phyloP scores from a whole-genome alignment of 2,888 invertebrate species.

The Esperia sulphurella region DNA sequence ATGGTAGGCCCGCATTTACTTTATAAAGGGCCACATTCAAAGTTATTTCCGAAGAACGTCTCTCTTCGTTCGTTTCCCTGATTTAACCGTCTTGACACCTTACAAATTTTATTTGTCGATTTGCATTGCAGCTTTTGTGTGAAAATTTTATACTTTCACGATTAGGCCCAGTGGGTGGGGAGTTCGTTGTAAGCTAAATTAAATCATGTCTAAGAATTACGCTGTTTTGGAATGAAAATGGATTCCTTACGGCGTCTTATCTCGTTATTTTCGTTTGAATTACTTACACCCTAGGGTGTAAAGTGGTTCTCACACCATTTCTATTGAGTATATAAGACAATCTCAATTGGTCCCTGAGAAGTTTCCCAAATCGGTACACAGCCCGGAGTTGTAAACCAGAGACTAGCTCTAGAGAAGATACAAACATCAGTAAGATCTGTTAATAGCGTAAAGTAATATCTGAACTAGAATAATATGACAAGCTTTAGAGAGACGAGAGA shows the following conservation, averaged over 20 bases:
- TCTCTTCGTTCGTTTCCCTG: slow-evolving; percentile 49
- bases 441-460: no score
- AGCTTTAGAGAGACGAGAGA: slow-evolving; percentile 2
- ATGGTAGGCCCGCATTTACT: neutral
- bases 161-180: slow-evolving; percentile 37
- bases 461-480: no score
- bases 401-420: no score
- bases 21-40: neutral
- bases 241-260: slow-evolving; percentile 20
- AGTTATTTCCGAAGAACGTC: slow-evolving; percentile 52
- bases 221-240: slow-evolving; percentile 32
- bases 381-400: no score
- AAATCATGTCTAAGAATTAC: slow-evolving; percentile 47
- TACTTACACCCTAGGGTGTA: neutral
- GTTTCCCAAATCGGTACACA: no score
- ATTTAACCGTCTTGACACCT: slow-evolving; percentile 72
- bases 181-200: slow-evolving; percentile 52
- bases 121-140: slow-evolving; percentile 57
- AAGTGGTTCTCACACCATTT: no score
- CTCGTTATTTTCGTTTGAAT: neutral
- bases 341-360: no score
- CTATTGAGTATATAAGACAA: no score
- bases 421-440: no score
- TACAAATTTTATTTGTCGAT: slow-evolving; percentile 63
- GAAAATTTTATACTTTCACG: slow-evolving; percentile 54